Conservation (phyloP, 2,888 invertebrate genomes). For the Octodonta nipae region DNA sequence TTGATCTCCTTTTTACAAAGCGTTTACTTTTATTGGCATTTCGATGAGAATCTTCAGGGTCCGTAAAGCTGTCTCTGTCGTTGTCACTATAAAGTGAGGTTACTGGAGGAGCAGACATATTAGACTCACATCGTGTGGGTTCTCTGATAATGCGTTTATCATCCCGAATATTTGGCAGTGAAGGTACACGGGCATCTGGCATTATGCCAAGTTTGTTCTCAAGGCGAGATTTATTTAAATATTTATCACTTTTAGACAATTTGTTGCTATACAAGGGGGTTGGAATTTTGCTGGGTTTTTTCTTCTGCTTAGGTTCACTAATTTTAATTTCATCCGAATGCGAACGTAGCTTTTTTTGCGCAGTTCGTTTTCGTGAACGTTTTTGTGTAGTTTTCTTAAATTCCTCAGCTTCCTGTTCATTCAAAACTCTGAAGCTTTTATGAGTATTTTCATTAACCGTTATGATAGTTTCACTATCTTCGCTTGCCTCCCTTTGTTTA, state of each 20-base stretch:
- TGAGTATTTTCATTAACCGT: constrained; percentile 21
- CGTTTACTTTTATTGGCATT: constrained; percentile 21
- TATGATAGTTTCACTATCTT: no score
- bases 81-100: constrained; percentile 25
- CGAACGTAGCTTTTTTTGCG: constrained; percentile 18
- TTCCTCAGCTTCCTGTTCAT: constrained; percentile 20
- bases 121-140: constrained; percentile 21
- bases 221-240: constrained; percentile 18
- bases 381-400: constrained; percentile 13
- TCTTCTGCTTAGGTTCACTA: constrained; percentile 8
- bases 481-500: no score
- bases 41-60: constrained; percentile 18
- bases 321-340: constrained; percentile 22
- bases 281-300: constrained; percentile 26
- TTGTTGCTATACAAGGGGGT: constrained; percentile 20
- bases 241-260: constrained; percentile 28
- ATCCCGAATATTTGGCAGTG: constrained; percentile 26
- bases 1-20: constrained; percentile 22
- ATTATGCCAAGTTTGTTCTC: constrained; percentile 8
- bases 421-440: constrained; percentile 30
- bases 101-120: constrained; percentile 22
- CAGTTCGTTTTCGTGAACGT: constrained; percentile 9
- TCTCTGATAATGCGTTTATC: constrained; percentile 13
- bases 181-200: constrained; percentile 25
- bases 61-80: constrained; percentile 25